Evolutionary conservation across 37 sponge, comb jelly and placozoan species (phyloP), one percentile per base, ranked within the genome.

Genomic region (Amphimedon queenslandica): DNA sequence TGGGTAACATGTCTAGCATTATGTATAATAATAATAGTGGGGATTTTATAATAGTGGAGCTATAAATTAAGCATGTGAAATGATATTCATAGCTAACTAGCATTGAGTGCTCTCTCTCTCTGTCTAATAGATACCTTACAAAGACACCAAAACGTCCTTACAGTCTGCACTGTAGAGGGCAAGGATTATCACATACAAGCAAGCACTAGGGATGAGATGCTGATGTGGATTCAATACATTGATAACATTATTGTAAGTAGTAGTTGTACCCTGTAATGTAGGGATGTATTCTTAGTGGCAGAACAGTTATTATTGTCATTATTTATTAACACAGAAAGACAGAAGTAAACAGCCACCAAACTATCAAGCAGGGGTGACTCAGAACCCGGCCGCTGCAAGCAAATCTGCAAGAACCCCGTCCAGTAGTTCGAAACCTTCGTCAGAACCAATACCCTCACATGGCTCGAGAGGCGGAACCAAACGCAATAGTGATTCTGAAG

Each of bases 141-240:
- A 42, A 78, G 77, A 56, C 89, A 88, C 64, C 75, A 75, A 53
- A 51, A 82, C 74, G 89, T 88, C n/a, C 82, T 88, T 31, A 88
- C 89, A 1, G 78, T 79, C 57, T 77, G 78, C 67, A 88, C 89
- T 37, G 82, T 78, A 61, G 89, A 88, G 63, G 89, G 85, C 77
- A 88, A 88, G 58, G 88, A 88, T 70, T 88, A 88, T 67, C 74
- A 67, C 2, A 78, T 88, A 5, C 88, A 82, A 55, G 88, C 88
- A 13, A 78, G 82, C 57, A 88, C 83, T 0, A 77, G 71, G 33
- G 88, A 81, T 34, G 88, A 88, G 47, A 88, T 88, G 88, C 32
- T 78, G 1, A 72, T 82, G 58, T 88, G 88, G 88, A 78, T 88
- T 21, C 67, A 75, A 47, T 74, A 60, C 28, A 82, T 88, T 27